These are phyloP conservation scores for Chymomyza fuscimana DNA, from an alignment of 2,888 invertebrate species.

Conservation along the genomic window DNA sequence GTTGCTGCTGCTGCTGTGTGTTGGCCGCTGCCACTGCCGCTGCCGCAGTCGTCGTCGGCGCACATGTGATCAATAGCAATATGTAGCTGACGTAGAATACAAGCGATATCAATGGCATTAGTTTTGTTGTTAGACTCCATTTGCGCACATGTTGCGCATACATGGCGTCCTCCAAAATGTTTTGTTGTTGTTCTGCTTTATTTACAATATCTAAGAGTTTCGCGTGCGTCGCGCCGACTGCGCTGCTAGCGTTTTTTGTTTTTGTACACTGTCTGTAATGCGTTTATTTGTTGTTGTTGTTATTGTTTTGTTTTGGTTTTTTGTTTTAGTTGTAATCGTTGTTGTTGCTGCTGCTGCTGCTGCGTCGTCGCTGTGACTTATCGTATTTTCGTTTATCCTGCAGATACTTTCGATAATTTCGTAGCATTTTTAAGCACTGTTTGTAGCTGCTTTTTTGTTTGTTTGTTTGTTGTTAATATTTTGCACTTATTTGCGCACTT, in stretches of 20 bases:
- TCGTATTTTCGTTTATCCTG: constrained; percentile 76
- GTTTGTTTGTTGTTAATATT: constrained; percentile 32
- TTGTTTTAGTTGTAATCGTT: constrained; percentile 17
- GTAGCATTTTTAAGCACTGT: constrained; percentile 74
- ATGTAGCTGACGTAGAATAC: constrained; percentile 77
- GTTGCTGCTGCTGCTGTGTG: constrained; percentile 54
- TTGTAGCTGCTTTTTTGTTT: constrained; percentile 22
- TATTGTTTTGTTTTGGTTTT: constrained; percentile 16
- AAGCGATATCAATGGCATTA: constrained; percentile 80
- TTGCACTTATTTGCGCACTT: constrained; percentile 30
- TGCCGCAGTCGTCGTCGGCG: constrained; percentile 70
- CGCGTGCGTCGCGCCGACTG: neutral
- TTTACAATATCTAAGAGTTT: constrained; percentile 18
- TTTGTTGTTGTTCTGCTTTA: constrained; percentile 40
- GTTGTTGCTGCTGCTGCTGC: constrained; percentile 39
- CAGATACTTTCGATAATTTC: constrained; percentile 74
- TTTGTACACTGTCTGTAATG: neutral
- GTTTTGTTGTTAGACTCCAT: constrained; percentile 81
- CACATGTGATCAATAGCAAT: constrained; percentile 78
- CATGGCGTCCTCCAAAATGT: constrained; percentile 79
- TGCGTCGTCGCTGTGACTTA: constrained; percentile 69
- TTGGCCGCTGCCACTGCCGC: constrained; percentile 40
- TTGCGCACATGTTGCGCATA: constrained; percentile 81
- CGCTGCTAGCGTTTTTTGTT: constrained; percentile 4
- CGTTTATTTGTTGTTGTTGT: constrained; percentile 4